Conservation (phyloP, 2,797 vertebrate species). For the Atherinosoma microstoma region DNA sequence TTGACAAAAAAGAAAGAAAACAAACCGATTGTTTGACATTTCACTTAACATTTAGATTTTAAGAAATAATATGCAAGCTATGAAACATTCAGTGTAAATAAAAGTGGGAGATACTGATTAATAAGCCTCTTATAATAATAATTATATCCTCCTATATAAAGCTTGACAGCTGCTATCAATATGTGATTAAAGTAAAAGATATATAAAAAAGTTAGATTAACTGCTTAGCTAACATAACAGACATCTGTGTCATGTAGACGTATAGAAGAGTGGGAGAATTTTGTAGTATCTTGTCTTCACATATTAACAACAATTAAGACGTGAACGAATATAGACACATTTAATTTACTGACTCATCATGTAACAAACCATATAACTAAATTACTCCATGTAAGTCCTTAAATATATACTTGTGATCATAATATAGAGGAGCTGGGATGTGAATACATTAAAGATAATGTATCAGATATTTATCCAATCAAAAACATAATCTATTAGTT, state of each 20-base stretch:
- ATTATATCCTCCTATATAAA: slow-evolving; percentile 11
- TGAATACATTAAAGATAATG: background rate
- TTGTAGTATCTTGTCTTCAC: background rate
- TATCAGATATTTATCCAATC: slow-evolving; percentile 15
- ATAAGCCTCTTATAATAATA: slow-evolving; percentile 3
- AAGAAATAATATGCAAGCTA: background rate
- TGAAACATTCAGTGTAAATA: slow-evolving; percentile 7
- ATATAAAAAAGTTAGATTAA: slow-evolving; percentile 17
- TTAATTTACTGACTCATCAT: slow-evolving; percentile 11
- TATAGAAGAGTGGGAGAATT: slow-evolving; percentile 5
- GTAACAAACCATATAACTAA: slow-evolving; percentile 7
- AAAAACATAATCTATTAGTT: slow-evolving; percentile 3
- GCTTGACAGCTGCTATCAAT: slow-evolving; percentile 10
- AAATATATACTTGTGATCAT: slow-evolving; percentile 18
- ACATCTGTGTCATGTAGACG: slow-evolving; percentile 17
- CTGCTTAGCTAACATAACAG: slow-evolving; percentile 19
- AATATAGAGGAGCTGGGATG: slow-evolving; percentile 8
- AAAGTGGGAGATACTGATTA: background rate
- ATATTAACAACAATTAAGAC: slow-evolving; percentile 18
- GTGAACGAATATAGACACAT: slow-evolving; percentile 13
- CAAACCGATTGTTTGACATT: slow-evolving; percentile 19
- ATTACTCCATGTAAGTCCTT: slow-evolving; percentile 35
- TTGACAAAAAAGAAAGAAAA: slow-evolving; percentile 14
- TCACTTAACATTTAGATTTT: slow-evolving; percentile 5
- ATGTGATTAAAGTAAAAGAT: slow-evolving; percentile 6